Base-by-base conservation (phyloP, 2,888 invertebrate species). In the Ectemnius continuus region DNA sequence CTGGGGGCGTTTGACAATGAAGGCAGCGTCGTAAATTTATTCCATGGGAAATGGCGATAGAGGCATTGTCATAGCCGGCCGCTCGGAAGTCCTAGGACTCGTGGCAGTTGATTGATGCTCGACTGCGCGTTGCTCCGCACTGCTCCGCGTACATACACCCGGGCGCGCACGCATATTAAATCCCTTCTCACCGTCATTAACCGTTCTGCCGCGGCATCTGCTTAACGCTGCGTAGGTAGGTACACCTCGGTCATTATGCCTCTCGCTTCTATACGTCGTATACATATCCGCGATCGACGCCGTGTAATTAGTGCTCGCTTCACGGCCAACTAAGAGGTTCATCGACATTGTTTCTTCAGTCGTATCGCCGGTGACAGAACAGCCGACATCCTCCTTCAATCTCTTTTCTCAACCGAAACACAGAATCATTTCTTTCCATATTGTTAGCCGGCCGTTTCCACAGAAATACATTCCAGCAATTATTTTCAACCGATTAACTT, bases 171-270 rank as follows among this genome's bases (percentile, higher is more conserved):
- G 79, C 83, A 79, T 84, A 84, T 85, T 84, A 85, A 85, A 83
- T 84, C 78, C 79, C 81, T 85, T 83, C 83, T 84, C 80, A 78
- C 78, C 81, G 79, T 80, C 83, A 84, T 83, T 84, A 84, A 75
- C 79, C 79, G 74, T 67, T 56, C 75, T 61, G 65, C 63, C 70
- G 20, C 57, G 71, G 76, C 71, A 67, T 74, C 76, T 73, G 73
- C 76, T 73, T 70, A 66, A 68, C 23, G 28, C 64, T 52, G 36
- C 67, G 14, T 74, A 52, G 52, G 73, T 36, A 36, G 36, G 36
- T 36, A 36, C 16, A 52, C 52, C 52, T 52, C 52, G 52, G 52
- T 52, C 52, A 52, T 52, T 52, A 63, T 58, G 18, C 36, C 36
- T 36, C 36, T 36, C 36, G 36, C 67, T 23, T 56, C 61, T 45